These are phyloP conservation scores for Drosophila ogumai DNA, from an alignment of 1,140 invertebrate species.

Conservation along the genomic window DNA sequence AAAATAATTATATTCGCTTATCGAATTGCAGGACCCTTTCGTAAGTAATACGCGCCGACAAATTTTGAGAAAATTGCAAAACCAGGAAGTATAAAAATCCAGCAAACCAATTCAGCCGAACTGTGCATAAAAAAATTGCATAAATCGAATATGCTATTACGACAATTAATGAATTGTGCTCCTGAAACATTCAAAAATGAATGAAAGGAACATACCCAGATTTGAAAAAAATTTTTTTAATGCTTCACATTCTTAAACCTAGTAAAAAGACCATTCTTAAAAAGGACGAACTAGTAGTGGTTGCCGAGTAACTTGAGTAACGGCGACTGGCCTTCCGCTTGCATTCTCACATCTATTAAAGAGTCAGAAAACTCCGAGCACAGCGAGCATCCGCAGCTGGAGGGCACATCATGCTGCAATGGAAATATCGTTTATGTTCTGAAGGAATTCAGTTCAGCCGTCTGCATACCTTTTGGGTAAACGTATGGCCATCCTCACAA, in stretches of 20 bases:
- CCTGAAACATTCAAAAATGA: background rate
- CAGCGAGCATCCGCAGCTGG: constrained; percentile 65
- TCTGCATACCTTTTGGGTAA: constrained; percentile 55
- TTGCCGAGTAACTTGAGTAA: constrained; percentile 51
- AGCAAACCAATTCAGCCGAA: no score
- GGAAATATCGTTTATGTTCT: background rate
- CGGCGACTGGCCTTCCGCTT: constrained; percentile 38
- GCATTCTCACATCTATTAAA: constrained; percentile 60
- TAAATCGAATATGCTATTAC: background rate
- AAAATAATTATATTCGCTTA: background rate
- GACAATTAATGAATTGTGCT: background rate
- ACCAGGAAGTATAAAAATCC: no score
- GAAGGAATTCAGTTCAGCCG: background rate
- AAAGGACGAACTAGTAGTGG: background rate
- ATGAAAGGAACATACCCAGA: background rate
- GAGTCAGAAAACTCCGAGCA: constrained; percentile 56
- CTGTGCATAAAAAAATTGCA: background rate
- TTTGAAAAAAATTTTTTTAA: constrained; percentile 4
- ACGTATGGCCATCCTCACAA: constrained; percentile 73
- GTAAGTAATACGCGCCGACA: background rate
- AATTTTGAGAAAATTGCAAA: no score
- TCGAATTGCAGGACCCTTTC: background rate
- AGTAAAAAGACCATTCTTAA: background rate
- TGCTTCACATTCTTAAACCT: constrained; percentile 16
- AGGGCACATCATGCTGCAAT: constrained; percentile 71